These are phyloP conservation scores for Drosophila koepferae DNA, from an alignment of 2,888 invertebrate species.

Conservation along the genomic window DNA sequence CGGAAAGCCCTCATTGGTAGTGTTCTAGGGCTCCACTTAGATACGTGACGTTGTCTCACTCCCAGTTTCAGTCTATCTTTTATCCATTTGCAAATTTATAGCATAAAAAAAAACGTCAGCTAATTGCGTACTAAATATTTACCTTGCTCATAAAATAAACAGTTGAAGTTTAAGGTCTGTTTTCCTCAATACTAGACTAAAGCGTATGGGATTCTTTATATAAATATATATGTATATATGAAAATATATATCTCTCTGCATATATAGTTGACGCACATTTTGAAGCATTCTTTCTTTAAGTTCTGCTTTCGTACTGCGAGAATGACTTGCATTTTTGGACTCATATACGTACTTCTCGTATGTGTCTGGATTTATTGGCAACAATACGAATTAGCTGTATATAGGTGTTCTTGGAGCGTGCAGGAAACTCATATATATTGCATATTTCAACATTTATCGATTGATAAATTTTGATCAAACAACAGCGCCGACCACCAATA, in stretches of 20 bases:
- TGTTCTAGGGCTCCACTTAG: no score
- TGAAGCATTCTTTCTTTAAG: background rate
- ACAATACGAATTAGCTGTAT: background rate
- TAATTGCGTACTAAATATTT: conserved; percentile 36
- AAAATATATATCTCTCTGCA: background rate
- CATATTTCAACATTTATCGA: background rate
- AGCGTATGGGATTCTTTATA: background rate
- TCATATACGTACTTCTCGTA: background rate
- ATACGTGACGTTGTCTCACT: background rate
- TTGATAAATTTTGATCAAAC: conserved; percentile 9
- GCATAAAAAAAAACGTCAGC: conserved; percentile 1
- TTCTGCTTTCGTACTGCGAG: background rate
- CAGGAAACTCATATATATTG: background rate
- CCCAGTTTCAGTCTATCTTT: no score
- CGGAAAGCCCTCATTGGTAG: background rate
- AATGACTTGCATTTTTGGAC: background rate
- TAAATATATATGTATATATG: background rate
- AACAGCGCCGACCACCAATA: background rate
- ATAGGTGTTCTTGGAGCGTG: background rate
- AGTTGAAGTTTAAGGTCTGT: background rate
- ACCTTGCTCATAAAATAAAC: conserved; percentile 2
- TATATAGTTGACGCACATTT: background rate
- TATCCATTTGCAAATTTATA: background rate
- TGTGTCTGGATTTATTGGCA: background rate
- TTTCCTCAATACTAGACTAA: background rate